Evolutionary conservation across 2,113 vertebrate species (phyloP), one percentile per base, ranked within the genome.

Genomic region (Axis porcinus): DNA sequence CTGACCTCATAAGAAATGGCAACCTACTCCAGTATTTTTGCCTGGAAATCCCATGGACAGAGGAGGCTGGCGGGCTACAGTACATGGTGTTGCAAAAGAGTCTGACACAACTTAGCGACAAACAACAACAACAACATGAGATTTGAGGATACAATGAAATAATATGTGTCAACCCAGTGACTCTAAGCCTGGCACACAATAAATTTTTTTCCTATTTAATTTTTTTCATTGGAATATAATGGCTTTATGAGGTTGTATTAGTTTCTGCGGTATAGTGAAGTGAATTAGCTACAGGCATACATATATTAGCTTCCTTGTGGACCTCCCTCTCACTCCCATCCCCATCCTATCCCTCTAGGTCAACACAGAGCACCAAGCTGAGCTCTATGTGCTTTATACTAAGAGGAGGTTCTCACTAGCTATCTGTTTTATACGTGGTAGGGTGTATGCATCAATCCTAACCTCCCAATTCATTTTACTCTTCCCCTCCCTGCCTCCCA

Each of bases 111-210:
- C 70, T 76, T 14, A 76, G 23, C 0, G 2, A 43, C 23, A 27
- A 27, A 76, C 23, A 36, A 74, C 15, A 36, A n/a, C 5, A 25
- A 43, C 70, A 43, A 76, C 12, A 45, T 95, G 36, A 57, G 33
- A 76, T 89, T 85, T 90, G 88, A 96, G 13, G 45, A 43, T 58
- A 94, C 79, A 94, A 89, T 86, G 45, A 74, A 93, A 87, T 40
- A 79, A 94, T 50, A 10, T 36, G 76, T 19, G 47, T 64, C 67
- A 94, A 74, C 4, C 16, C 30, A 88, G 23, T 47, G 58, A 12
- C n/a, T 88, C 36, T 79, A 52, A 92, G 62, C n/a, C 86, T 78
- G 90, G 33, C 2, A 7, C 27, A 57, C 21, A 83, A 17, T 45
- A 45, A 86, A 40, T 13, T 74, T 40, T 70, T 74, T 74, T 40